Percentiles rank a stretch among this genome's conserved stretches.
Evolutionary conservation across 64 coral and sea anemone genomes (phyloP).

Genomic region (Acropora yongei): DNA sequence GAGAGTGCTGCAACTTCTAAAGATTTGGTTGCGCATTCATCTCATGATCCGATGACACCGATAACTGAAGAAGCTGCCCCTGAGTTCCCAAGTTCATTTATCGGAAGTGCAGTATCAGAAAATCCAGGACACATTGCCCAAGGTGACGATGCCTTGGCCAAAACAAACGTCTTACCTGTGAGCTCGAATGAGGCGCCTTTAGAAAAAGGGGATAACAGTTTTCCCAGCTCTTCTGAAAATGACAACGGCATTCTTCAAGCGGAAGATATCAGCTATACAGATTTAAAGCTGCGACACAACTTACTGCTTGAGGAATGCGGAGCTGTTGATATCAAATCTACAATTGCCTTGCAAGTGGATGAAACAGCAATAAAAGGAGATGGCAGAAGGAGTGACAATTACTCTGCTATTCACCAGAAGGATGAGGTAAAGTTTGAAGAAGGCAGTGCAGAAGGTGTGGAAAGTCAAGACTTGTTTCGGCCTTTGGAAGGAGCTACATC

Average conservation of each 20-base stretch:
- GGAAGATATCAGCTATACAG: too few species aligned
- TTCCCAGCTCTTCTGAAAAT: too few species aligned
- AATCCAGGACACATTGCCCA: background rate
- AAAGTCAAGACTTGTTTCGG: background rate
- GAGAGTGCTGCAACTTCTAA: background rate
- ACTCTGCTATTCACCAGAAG: too few species aligned
- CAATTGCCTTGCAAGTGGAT: too few species aligned
- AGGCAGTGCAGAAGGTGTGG: background rate
- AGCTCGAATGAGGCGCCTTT: too few species aligned
- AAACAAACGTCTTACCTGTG: background rate
- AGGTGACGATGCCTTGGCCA: background rate
- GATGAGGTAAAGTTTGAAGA: background rate
- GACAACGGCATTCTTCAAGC: too few species aligned
- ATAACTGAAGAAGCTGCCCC: slow-evolving; percentile 43
- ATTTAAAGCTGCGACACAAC: too few species aligned
- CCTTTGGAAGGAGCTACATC: background rate
- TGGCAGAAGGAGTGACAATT: too few species aligned
- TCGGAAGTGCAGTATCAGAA: background rate
- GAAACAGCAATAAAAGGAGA: too few species aligned
- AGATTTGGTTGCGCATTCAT: background rate
- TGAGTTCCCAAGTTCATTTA: slow-evolving; percentile 19
- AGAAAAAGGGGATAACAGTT: too few species aligned
- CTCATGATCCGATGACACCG: slow-evolving; percentile 32
- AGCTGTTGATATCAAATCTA: too few species aligned
- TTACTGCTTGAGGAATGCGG: too few species aligned